phyloP scores from a whole-genome alignment of 2,888 invertebrate genomes.

The Chalcis sispes region DNA sequence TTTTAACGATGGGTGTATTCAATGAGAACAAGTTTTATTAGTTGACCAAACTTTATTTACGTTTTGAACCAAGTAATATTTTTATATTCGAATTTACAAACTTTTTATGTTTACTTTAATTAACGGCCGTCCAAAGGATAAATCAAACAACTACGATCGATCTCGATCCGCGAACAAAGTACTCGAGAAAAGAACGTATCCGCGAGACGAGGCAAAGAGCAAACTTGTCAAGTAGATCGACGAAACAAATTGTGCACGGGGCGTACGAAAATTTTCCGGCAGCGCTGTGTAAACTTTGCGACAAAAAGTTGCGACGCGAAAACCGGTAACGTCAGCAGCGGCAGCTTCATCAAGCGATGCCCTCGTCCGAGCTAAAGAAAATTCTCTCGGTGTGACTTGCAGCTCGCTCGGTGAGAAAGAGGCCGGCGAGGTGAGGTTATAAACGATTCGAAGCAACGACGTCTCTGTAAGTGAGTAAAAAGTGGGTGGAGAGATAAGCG shows the following conservation, averaged over 20 bases:
- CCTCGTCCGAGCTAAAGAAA: constrained; percentile 23
- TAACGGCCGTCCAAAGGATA: too few relatives aligned
- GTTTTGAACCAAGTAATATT: too few relatives aligned
- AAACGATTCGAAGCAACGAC: not conserved
- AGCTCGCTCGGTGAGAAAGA: constrained; percentile 30
- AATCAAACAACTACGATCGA: too few relatives aligned
- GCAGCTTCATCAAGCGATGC: constrained; percentile 26
- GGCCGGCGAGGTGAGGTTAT: not conserved
- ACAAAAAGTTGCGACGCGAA: not conserved
- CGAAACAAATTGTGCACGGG: constrained; percentile 1
- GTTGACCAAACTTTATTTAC: too few relatives aligned
- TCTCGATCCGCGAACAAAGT: too few relatives aligned
- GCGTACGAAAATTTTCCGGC: not conserved
- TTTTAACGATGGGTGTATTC: not conserved
- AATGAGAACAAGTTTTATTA: too few relatives aligned
- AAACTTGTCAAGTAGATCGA: not conserved
- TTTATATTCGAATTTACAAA: too few relatives aligned
- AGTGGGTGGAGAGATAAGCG: constrained; percentile 8
- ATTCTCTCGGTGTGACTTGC: constrained; percentile 50
- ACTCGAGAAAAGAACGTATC: too few relatives aligned
- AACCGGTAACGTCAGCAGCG: constrained; percentile 21
- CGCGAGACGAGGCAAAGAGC: too few relatives aligned
- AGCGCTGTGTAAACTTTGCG: not conserved
- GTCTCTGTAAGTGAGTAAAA: constrained; percentile 13
- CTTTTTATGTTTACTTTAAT: too few relatives aligned